Conservation (phyloP, 1,140 invertebrate genomes). For the Aphaenogaster rudis region DNA sequence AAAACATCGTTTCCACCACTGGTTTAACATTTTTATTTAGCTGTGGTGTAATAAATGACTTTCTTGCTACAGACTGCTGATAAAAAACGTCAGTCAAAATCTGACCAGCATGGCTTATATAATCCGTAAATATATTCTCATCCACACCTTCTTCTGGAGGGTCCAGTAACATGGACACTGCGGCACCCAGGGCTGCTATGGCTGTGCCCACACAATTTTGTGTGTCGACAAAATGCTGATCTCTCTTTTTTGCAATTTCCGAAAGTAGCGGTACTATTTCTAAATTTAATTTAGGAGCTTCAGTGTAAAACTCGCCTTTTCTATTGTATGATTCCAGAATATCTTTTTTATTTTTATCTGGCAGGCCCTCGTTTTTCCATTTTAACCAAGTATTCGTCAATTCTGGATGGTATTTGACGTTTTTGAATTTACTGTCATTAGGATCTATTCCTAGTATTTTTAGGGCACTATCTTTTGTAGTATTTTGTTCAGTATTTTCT, state of each 20-base stretch:
- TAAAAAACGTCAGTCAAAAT: conserved; percentile 19
- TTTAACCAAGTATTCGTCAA: too few species aligned
- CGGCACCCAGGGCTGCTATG: conserved; percentile 6
- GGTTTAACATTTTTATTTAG: conserved; percentile 43
- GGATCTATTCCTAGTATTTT: neutral
- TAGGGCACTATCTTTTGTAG: neutral
- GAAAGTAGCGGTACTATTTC: neutral
- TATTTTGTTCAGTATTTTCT: too few species aligned
- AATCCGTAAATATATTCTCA: neutral
- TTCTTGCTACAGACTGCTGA: conserved; percentile 27
- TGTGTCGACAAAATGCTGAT: conserved; percentile 63
- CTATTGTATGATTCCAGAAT: neutral
- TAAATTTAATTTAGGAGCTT: neutral
- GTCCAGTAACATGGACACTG: conserved; percentile 61
- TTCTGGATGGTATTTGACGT: neutral
- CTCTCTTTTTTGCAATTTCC: conserved; percentile 61
- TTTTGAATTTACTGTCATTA: neutral
- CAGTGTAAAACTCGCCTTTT: neutral
- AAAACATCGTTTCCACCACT: neutral
- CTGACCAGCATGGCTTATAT: neutral
- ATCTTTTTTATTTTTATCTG: too few species aligned
- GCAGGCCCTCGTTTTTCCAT: too few species aligned
- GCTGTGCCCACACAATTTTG: conserved; percentile 67
- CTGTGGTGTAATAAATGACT: conserved; percentile 25
- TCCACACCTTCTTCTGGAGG: conserved; percentile 1